phyloP scores from a whole-genome alignment of 2,797 vertebrate species.

The Chelmon rostratus region DNA sequence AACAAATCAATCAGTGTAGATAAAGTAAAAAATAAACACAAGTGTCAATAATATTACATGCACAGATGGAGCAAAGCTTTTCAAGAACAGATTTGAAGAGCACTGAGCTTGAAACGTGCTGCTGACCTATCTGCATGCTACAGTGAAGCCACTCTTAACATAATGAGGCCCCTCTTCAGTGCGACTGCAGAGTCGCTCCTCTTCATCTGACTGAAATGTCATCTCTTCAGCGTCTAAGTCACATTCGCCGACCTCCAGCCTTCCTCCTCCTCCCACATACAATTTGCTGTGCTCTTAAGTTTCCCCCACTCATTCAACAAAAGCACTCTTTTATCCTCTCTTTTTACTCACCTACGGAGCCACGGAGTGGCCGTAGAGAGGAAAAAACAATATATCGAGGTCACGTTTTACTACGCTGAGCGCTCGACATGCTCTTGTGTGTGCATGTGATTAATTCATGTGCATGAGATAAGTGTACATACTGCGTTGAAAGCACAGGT shows the following conservation, averaged over 20 bases:
- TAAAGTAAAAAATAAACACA: neutral
- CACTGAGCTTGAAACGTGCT: slow-evolving; percentile 30
- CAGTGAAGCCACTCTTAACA: slow-evolving; percentile 57
- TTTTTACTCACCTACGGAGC: neutral
- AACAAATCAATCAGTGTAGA: neutral
- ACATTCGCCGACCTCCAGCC: slow-evolving; percentile 41
- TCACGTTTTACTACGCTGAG: no score
- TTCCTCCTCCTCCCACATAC: slow-evolving; percentile 46
- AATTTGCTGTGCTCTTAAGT: slow-evolving; percentile 32
- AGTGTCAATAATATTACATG: slow-evolving; percentile 8
- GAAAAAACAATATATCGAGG: no score
- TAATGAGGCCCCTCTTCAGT: slow-evolving; percentile 59
- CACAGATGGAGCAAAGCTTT: slow-evolving; percentile 27
- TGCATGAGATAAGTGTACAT: no score
- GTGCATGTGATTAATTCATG: no score
- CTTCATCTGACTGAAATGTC: slow-evolving; percentile 68
- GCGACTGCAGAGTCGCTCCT: slow-evolving; percentile 43
- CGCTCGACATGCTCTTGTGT: no score
- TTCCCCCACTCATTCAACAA: slow-evolving; percentile 21
- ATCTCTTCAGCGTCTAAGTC: slow-evolving; percentile 49
- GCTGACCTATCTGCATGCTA: slow-evolving; percentile 39
- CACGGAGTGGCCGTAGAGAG: no score
- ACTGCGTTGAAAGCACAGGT: no score
- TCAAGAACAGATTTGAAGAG: slow-evolving; percentile 25
- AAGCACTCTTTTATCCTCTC: neutral